A percentile compares a stretch with the other conserved stretches of the same genome.
These are phyloP conservation scores for Harmothoe impar DNA, from an alignment of 2,888 invertebrate genomes.

Conservation along the genomic window DNA sequence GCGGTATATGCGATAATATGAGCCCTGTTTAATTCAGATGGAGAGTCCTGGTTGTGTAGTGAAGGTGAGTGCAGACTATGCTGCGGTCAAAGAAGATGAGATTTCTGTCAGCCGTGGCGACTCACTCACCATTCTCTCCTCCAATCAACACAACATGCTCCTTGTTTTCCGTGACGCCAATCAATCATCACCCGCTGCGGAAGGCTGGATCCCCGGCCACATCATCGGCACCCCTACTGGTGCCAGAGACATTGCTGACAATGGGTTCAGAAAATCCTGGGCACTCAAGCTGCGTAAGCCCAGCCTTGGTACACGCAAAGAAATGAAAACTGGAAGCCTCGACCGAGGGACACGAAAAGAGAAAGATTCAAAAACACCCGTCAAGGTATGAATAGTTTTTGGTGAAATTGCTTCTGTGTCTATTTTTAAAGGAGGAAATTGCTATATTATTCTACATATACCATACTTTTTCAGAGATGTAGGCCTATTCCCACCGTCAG, in stretches of 20 bases:
- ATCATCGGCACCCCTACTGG: slow-evolving; percentile 70
- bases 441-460: too few relatives aligned
- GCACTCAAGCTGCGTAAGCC: slow-evolving; percentile 77
- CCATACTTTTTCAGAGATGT: too few relatives aligned
- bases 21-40: neutral
- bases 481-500: too few relatives aligned
- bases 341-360: slow-evolving; percentile 55
- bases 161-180: slow-evolving; percentile 81
- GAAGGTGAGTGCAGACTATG: slow-evolving; percentile 82
- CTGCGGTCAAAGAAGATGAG: slow-evolving; percentile 83
- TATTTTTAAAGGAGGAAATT: too few relatives aligned
- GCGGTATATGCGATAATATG: too few relatives aligned
- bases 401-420: neutral
- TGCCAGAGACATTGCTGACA: neutral
- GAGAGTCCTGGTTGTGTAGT: neutral
- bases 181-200: slow-evolving; percentile 80
- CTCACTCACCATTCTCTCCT: slow-evolving; percentile 82
- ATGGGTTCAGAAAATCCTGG: slow-evolving; percentile 75
- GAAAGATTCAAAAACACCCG: slow-evolving; percentile 48
- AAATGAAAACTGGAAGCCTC: slow-evolving; percentile 70
- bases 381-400: slow-evolving; percentile 27
- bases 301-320: slow-evolving; percentile 72
- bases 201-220: slow-evolving; percentile 83
- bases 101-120: slow-evolving; percentile 83
- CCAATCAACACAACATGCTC: slow-evolving; percentile 81